phyloP scores from a whole-genome alignment of 1,140 invertebrate genomes.

The Dreissena rostriformis region DNA sequence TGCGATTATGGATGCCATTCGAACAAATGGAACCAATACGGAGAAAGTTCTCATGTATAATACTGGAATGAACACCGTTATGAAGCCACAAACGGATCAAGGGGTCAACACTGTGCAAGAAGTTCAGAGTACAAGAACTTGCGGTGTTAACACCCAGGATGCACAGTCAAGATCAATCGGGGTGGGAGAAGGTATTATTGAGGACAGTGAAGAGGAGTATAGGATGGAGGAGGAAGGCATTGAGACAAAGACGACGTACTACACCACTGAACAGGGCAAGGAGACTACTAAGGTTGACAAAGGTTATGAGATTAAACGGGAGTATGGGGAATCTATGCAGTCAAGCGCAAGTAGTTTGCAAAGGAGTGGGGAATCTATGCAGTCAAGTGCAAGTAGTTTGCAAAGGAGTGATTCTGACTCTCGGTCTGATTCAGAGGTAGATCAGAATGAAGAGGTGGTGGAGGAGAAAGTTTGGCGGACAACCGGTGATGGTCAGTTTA shows the following conservation, averaged over 20 bases:
- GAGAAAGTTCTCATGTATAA: constrained; percentile 58
- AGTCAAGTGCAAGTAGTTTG: not conserved
- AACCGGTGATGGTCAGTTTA: constrained; percentile 57
- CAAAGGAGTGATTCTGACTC: constrained; percentile 3
- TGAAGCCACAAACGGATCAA: constrained; percentile 58
- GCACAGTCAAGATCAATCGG: constrained; percentile 53
- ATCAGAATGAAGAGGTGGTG: constrained; percentile 56
- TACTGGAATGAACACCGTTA: constrained; percentile 68
- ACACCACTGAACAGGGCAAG: constrained; percentile 29
- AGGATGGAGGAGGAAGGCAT: constrained; percentile 52
- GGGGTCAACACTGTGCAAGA: constrained; percentile 55
- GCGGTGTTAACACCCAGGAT: constrained; percentile 59
- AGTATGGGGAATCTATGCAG: constrained; percentile 25
- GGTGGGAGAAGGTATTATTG: constrained; percentile 62
- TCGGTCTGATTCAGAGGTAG: constrained; percentile 22
- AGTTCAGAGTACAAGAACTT: constrained; percentile 10
- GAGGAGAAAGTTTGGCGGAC: constrained; percentile 62
- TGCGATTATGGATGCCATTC: constrained; percentile 68
- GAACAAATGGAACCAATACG: constrained; percentile 73
- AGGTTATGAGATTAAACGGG: constrained; percentile 52
- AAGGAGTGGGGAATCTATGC: not conserved
- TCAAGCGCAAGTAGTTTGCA: not conserved
- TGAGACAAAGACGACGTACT: constrained; percentile 54
- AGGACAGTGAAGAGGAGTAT: constrained; percentile 64
- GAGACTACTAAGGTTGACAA: constrained; percentile 27